A percentile compares a stretch with the other conserved stretches of the same genome.
These are phyloP conservation scores for Cossypha dichroa DNA, from an alignment of 2,797 vertebrate genomes.

Conservation along the genomic window DNA sequence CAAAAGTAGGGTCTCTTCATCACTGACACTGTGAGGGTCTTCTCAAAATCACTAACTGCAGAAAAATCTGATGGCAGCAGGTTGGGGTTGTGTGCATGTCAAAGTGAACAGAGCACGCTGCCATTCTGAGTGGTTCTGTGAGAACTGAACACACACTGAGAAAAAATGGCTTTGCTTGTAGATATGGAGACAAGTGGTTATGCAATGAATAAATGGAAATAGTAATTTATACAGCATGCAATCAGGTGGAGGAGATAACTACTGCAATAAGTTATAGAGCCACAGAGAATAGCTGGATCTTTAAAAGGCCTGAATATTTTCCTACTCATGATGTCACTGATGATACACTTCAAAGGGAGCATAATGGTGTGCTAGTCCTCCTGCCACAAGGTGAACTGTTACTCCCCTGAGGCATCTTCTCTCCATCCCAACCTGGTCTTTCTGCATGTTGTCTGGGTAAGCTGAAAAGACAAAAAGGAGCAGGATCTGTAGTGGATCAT, in stretches of 20 bases:
- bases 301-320: background rate
- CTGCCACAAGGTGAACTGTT: background rate
- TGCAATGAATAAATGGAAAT: background rate
- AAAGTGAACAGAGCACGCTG: background rate
- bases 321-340: background rate
- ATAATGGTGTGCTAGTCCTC: background rate
- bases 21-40: background rate
- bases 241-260: background rate
- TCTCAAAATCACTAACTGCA: background rate
- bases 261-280: background rate
- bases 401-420: background rate
- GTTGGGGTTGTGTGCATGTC: rapidly evolving
- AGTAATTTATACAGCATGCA: background rate
- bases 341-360: background rate
- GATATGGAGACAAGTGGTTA: background rate
- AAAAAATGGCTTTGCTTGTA: background rate
- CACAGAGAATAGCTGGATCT: background rate
- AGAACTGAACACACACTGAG: background rate
- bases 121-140: rapidly evolving
- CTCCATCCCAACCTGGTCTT: background rate
- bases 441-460: background rate
- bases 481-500: background rate
- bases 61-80: background rate
- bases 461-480: background rate
- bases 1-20: background rate